phyloP scores from a whole-genome alignment of 2,888 invertebrate species.

The Sympetrum striolatum region DNA sequence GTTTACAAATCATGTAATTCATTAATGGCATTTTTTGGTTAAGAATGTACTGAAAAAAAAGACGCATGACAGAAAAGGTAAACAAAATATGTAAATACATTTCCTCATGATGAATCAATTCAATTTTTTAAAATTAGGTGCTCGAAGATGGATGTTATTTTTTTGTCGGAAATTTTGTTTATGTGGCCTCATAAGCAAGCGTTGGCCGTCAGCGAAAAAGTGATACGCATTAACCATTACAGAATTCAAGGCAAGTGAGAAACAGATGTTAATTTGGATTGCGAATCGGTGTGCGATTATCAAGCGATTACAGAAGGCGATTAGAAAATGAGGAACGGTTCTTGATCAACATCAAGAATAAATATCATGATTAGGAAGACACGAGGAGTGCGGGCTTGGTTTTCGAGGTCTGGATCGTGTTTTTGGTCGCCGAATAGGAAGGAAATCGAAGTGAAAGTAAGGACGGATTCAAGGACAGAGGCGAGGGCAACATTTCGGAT shows the following conservation, averaged over 20 bases:
- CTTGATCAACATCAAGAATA: background rate
- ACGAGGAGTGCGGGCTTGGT: background rate
- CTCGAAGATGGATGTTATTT: no score
- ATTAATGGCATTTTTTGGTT: no score
- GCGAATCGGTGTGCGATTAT: background rate
- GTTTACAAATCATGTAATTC: no score
- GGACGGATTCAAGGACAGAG: background rate
- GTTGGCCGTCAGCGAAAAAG: background rate
- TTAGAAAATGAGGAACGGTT: background rate
- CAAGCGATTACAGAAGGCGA: background rate
- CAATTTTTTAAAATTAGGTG: no score
- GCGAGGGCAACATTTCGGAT: background rate
- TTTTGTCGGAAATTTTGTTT: background rate
- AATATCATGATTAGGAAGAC: background rate
- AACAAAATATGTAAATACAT: no score
- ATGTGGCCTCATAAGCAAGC: background rate
- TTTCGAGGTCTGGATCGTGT: background rate
- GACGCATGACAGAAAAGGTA: no score
- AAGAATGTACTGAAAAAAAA: no score
- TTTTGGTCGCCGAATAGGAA: background rate
- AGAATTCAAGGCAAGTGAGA: background rate
- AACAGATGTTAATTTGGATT: background rate
- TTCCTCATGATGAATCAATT: no score
- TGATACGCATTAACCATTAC: background rate
- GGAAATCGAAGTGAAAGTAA: background rate